Conservation (phyloP, 2,797 vertebrate species). For the Microctenopoma lineatum region DNA sequence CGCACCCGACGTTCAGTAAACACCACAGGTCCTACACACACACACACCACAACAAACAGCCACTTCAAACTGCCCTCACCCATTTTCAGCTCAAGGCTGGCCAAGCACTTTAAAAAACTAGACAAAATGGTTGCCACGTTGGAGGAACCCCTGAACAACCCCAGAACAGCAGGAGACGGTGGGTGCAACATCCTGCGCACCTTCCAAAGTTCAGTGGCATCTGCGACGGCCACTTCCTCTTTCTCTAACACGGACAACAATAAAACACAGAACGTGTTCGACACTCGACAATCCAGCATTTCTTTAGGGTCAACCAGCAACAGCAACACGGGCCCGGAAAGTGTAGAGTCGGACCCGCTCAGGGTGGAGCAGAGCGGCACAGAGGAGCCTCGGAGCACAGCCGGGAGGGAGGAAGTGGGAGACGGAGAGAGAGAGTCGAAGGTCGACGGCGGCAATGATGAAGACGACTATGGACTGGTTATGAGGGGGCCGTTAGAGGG, state of each 20-base stretch:
- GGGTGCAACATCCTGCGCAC: constrained; percentile 64
- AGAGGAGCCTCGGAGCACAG: constrained; percentile 63
- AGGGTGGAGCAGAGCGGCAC: constrained; percentile 70
- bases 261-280: constrained; percentile 83
- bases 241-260: constrained; percentile 73
- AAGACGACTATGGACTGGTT: constrained; percentile 77
- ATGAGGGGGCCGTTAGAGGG: constrained; percentile 84
- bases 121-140: constrained; percentile 93
- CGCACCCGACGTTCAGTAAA: constrained; percentile 87
- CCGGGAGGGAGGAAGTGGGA: constrained; percentile 59
- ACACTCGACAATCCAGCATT: constrained; percentile 83
- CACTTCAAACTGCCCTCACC: constrained; percentile 87
- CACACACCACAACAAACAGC: constrained; percentile 78
- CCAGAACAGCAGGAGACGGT: constrained; percentile 40
- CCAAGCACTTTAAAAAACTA: constrained; percentile 94
- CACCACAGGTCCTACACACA: constrained; percentile 34
- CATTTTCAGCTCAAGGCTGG: constrained; percentile 80
- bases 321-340: constrained; percentile 72
- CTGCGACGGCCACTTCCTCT: constrained; percentile 50
- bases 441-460: constrained; percentile 71
- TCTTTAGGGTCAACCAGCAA: constrained; percentile 85
- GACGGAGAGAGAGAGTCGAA: constrained; percentile 85
- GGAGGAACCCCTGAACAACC: constrained; percentile 89
- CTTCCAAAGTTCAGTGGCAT: constrained; percentile 73
- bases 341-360: constrained; percentile 54